Percentiles rank a stretch among this genome's conserved stretches.
phyloP scores from a whole-genome alignment of 1,140 invertebrate genomes.

The Glossosoma conforme region DNA sequence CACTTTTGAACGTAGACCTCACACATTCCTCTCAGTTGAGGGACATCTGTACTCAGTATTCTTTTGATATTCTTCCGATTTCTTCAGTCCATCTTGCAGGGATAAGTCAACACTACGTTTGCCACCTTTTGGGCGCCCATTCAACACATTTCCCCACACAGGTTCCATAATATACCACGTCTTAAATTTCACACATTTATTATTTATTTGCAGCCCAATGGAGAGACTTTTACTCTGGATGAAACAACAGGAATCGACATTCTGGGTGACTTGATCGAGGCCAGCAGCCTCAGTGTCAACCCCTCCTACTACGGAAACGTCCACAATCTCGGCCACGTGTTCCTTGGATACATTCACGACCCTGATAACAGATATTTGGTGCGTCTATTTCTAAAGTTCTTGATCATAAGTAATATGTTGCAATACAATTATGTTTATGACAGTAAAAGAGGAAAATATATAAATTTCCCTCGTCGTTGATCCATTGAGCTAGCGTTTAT shows the following conservation, averaged over 20 bases:
- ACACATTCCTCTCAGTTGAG: too few species aligned
- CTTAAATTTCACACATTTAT: conserved; percentile 32
- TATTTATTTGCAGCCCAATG: conserved; percentile 32
- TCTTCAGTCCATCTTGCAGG: too few species aligned
- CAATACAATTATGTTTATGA: neutral
- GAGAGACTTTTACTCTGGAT: conserved; percentile 49
- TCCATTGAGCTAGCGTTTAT: too few species aligned
- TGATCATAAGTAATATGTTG: neutral
- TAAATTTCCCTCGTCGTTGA: neutral
- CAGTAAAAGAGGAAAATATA: neutral
- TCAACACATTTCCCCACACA: too few species aligned
- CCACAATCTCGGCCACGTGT: conserved; percentile 64
- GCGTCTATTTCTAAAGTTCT: conserved; percentile 31
- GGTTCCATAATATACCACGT: too few species aligned
- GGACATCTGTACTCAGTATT: too few species aligned
- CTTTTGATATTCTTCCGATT: too few species aligned
- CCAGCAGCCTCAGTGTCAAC: conserved; percentile 66
- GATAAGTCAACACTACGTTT: too few species aligned
- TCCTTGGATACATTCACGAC: conserved; percentile 66
- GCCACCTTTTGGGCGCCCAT: too few species aligned
- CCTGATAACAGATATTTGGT: conserved; percentile 66
- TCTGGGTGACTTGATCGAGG: conserved; percentile 75
- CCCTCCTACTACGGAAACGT: conserved; percentile 63
- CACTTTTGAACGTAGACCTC: too few species aligned
- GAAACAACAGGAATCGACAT: conserved; percentile 72